Conservation (phyloP, 2,888 invertebrate genomes). For the Cheiracanthium punctorium region DNA sequence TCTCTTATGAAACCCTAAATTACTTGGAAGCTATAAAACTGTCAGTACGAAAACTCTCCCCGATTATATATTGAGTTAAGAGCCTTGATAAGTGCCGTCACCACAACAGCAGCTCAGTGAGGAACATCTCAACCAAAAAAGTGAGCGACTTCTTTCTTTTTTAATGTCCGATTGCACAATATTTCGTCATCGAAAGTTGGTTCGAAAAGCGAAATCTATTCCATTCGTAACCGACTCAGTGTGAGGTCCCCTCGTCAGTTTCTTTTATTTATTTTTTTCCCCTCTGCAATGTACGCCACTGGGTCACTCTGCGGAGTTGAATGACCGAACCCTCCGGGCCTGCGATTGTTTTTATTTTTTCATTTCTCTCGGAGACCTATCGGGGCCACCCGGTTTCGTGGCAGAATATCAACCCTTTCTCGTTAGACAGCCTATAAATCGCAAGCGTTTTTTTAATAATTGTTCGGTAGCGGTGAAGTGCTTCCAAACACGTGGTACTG, state of each 20-base stretch:
- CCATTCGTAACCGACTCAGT: neutral
- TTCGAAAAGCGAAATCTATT: neutral
- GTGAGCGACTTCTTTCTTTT: too few species aligned
- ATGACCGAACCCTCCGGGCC: conserved; percentile 36
- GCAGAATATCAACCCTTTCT: conserved; percentile 51
- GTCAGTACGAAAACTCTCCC: too few species aligned
- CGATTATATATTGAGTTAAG: too few species aligned
- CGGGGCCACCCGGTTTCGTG: conserved; percentile 55
- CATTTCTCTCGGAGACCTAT: too few species aligned
- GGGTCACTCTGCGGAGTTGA: conserved; percentile 36
- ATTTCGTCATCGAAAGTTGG: neutral
- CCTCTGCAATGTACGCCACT: conserved; percentile 35
- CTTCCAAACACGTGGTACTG: neutral
- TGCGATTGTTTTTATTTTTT: conserved; percentile 36
- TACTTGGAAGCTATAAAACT: too few species aligned
- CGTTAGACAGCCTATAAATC: conserved; percentile 11
- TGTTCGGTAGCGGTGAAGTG: neutral
- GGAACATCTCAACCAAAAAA: too few species aligned
- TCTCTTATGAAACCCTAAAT: too few species aligned
- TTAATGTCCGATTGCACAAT: neutral
- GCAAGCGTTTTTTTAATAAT: neutral
- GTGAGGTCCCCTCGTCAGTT: conserved; percentile 7
- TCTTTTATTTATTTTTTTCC: too few species aligned
- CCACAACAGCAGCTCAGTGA: too few species aligned
- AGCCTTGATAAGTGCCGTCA: too few species aligned